Base-by-base conservation (phyloP, 2,113 vertebrate species). In the Aphelocoma coerulescens region DNA sequence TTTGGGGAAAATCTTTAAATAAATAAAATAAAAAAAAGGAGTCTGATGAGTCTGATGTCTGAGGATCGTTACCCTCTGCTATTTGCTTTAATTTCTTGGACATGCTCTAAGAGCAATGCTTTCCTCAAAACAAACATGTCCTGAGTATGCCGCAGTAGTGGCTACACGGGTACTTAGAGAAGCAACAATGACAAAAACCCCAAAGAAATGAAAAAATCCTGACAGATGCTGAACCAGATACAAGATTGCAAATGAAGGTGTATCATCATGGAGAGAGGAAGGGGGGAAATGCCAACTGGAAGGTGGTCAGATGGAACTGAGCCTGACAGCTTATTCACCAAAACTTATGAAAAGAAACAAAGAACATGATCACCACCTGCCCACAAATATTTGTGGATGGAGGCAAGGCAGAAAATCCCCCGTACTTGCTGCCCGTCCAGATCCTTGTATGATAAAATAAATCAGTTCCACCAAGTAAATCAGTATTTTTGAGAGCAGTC, bases 1-100 rank as follows among this genome's bases (percentile, higher is more conserved):
- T 91, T 91, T 89, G 79, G 84, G 88, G 88, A 43, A 93, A 95
- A 94, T 84, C 82, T 97, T 96, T 90, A 94, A 86, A 91, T 81
- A 67, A 84, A 92, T 73, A 91, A 89, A 91, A 82, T 82, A 65
- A 78, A 78, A 86, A 75, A 68, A 72, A 28, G 48, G 59, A 49
- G 41, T 16, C 57, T 90, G 88, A 84, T 71, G 28, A 87, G 48
- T 46, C 85, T 91, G 81, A 52, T 88, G 73, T 88, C 80, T 89
- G 94, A 95, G 77, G 78, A 91, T 90, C 26, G 10, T 48, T 87
- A 78, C 68, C 76, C 62, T 83, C 80, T 85, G 76, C 54, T 92
- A 46, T 68, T 93, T 71, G 65, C 84, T 92, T 79, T 83, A 68
- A 86, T 76, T 88, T 52, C 71, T 78, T 73, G 85, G 72, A 91